Conservation (phyloP, 2,888 invertebrate genomes). For the Cephus sareptanus region DNA sequence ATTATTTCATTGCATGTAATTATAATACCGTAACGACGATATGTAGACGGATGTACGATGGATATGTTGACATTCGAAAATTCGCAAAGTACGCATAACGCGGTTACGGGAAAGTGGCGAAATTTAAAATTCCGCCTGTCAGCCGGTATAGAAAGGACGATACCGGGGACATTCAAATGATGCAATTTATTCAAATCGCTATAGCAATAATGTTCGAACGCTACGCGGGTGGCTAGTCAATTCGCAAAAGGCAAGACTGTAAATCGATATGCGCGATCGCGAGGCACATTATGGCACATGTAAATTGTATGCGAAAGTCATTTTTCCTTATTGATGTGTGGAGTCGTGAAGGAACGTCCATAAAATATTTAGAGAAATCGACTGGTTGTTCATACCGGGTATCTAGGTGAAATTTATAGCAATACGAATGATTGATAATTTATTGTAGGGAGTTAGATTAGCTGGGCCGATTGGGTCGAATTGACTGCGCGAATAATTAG, state of each 20-base stretch:
- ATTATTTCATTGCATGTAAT: background rate
- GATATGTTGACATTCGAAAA: no score
- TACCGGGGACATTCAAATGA: background rate
- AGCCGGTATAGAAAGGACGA: background rate
- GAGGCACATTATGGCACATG: background rate
- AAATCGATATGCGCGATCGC: background rate
- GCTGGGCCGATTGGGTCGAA: background rate
- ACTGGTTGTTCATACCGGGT: background rate
- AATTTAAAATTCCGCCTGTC: background rate
- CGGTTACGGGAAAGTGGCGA: background rate
- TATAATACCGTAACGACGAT: fast-evolving
- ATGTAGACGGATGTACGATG: no score
- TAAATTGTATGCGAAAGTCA: background rate
- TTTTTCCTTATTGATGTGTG: background rate
- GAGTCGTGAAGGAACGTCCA: background rate
- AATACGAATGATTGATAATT: background rate
- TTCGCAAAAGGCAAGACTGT: background rate
- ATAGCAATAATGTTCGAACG: background rate
- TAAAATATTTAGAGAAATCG: background rate
- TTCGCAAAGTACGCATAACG: background rate
- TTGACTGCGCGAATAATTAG: no score
- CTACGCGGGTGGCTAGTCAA: background rate
- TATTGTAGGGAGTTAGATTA: background rate
- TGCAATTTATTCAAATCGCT: background rate
- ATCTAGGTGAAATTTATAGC: background rate